These are phyloP conservation scores for Lasioglossum figueresi DNA, from an alignment of 2,888 invertebrate species.

Conservation along the genomic window DNA sequence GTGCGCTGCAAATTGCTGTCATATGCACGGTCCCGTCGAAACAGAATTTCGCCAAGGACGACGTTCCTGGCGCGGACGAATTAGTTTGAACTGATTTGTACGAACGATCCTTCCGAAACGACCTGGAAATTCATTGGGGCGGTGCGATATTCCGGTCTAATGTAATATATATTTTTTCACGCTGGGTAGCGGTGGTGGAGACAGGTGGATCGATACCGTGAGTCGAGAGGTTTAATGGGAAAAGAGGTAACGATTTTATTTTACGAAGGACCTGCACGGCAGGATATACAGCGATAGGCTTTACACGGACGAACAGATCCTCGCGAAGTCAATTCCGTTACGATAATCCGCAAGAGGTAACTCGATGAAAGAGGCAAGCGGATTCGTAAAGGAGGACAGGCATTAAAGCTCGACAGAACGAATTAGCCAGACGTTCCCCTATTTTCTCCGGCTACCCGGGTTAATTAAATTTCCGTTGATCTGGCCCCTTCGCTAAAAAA, in stretches of 20 bases:
- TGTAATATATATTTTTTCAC: neutral
- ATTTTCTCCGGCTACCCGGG: constrained; percentile 37
- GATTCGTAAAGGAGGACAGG: constrained; percentile 34
- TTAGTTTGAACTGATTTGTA: neutral
- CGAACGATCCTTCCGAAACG: neutral
- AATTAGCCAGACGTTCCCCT: constrained; percentile 46
- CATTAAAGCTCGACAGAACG: constrained; percentile 44
- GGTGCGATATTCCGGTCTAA: neutral
- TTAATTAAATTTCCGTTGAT: constrained; percentile 60
- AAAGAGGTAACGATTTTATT: constrained; percentile 49
- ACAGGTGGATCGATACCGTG: constrained; percentile 18
- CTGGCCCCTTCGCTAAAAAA: constrained; percentile 4
- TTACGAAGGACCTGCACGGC: constrained; percentile 8
- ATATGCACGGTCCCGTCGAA: too few species aligned
- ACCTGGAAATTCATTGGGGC: neutral
- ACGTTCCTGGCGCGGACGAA: neutral
- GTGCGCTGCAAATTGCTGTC: too few species aligned
- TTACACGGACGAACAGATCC: constrained; percentile 31
- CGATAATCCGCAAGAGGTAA: constrained; percentile 58
- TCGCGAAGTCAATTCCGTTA: constrained; percentile 51
- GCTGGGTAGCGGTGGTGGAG: neutral
- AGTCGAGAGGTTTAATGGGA: constrained; percentile 37
- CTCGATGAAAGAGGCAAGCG: constrained; percentile 51
- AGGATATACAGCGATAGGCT: constrained; percentile 33
- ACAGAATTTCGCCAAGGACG: too few species aligned